A percentile compares a stretch with the other conserved stretches of the same genome.
These are phyloP conservation scores for Callorhinus ursinus DNA, from an alignment of 2,113 vertebrate species.

Conservation along the genomic window DNA sequence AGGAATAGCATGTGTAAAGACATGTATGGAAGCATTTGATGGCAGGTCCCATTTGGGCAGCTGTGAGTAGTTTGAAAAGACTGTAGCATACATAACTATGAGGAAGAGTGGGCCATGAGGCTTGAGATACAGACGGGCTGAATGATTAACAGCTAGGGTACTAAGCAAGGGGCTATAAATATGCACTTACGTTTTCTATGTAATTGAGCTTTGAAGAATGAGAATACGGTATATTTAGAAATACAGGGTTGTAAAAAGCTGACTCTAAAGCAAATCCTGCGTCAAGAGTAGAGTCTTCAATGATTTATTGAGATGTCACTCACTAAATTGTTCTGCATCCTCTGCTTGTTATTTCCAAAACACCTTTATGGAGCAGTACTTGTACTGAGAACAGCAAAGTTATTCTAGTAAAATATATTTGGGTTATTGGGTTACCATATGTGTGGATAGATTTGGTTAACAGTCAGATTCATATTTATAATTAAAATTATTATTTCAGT, in stretches of 20 bases:
- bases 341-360: neutral
- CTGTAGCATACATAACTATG: neutral
- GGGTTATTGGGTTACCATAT: neutral
- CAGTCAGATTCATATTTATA: neutral
- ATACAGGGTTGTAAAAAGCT: neutral
- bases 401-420: neutral
- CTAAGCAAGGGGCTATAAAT: neutral
- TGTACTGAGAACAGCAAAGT: neutral
- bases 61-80: neutral
- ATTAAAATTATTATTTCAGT: neutral
- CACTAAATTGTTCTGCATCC: neutral
- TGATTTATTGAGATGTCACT: neutral
- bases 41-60: neutral
- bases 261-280: neutral
- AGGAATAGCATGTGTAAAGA: neutral
- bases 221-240: neutral
- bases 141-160: neutral
- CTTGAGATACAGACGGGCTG: neutral
- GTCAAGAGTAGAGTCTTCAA: neutral
- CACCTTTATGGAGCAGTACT: neutral
- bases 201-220: neutral
- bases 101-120: neutral
- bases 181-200: neutral
- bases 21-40: neutral
- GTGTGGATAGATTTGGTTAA: neutral